These are phyloP conservation scores for Probosciger aterrimus DNA, from an alignment of 2,113 vertebrate species.

Conservation along the genomic window DNA sequence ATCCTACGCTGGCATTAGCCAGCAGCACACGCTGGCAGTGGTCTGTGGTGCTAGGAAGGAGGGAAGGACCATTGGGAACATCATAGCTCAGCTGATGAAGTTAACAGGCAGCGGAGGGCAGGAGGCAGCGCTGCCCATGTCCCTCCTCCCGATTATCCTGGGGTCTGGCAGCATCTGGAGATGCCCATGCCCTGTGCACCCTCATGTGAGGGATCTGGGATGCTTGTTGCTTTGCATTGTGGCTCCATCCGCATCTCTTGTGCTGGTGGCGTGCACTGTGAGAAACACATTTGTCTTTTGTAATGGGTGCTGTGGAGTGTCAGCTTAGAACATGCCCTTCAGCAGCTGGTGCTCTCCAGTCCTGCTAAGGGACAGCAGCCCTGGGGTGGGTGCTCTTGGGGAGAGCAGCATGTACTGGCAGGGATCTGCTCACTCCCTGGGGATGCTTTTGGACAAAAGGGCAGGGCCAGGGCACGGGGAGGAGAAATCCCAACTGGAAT, in stretches of 20 bases:
- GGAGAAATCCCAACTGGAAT: background rate
- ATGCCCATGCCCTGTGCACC: background rate
- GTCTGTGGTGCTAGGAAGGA: background rate
- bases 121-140: background rate
- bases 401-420: background rate
- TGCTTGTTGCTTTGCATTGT: background rate
- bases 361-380: background rate
- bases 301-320: too few species aligned
- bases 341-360: background rate
- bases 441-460: background rate
- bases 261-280: background rate
- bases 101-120: background rate
- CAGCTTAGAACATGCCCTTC: rapidly evolving
- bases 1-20: background rate
- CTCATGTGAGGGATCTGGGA: rapidly evolving
- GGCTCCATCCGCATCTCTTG: background rate
- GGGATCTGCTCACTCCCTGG: background rate
- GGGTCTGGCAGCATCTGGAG: rapidly evolving
- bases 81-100: background rate
- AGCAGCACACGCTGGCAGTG: background rate
- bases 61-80: background rate
- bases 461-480: background rate
- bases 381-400: rapidly evolving
- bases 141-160: background rate
- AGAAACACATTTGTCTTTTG: background rate